phyloP scores from a whole-genome alignment of 2,797 vertebrate genomes.

The Alectoris magna region DNA sequence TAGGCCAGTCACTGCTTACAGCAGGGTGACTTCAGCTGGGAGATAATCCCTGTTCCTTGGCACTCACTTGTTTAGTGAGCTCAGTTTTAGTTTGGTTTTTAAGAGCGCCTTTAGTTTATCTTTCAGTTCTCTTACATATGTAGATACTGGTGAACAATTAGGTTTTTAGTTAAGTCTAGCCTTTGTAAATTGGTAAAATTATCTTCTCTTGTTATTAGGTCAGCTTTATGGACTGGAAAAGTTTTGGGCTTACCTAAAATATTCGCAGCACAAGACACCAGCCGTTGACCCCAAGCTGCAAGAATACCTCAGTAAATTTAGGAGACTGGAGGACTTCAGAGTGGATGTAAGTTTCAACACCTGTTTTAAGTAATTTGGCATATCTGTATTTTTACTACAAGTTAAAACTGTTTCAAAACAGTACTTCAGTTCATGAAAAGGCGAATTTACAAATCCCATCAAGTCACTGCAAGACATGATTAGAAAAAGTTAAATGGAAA shows the following conservation, averaged over 20 bases:
- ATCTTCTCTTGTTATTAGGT: slow-evolving; percentile 78
- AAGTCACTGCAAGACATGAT: neutral
- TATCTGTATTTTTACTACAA: neutral
- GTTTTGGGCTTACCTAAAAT: slow-evolving; percentile 97
- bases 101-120: neutral
- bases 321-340: slow-evolving; percentile 94
- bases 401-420: neutral
- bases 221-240: slow-evolving; percentile 97
- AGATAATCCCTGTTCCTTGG: neutral
- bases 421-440: neutral
- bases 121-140: neutral
- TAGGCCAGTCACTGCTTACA: neutral
- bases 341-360: slow-evolving; percentile 82
- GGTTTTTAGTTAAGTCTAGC: neutral
- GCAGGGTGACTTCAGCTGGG: neutral
- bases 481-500: neutral
- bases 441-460: neutral
- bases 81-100: neutral
- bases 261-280: slow-evolving; percentile 87
- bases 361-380: neutral
- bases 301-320: slow-evolving; percentile 90
- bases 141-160: neutral
- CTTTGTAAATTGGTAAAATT: neutral
- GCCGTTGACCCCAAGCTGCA: slow-evolving; percentile 89
- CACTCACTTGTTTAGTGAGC: neutral